phyloP scores from a whole-genome alignment of 2,797 vertebrate genomes.

The Sparus aurata region DNA sequence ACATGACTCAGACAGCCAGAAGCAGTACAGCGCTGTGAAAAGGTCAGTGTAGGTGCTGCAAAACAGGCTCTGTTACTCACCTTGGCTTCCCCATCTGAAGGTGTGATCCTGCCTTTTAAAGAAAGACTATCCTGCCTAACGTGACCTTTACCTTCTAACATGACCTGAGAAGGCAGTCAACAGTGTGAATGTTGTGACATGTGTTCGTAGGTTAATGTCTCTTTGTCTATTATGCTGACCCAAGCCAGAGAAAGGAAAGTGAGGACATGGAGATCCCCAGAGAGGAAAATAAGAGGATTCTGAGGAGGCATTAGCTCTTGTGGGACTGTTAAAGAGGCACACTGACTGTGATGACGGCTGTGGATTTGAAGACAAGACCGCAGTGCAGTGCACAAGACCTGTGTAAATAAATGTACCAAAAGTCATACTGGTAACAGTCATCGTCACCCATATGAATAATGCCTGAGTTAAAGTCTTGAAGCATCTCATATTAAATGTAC shows the following conservation, averaged over 20 bases:
- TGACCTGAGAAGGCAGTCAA: too few relatives aligned
- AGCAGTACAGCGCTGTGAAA: constrained; percentile 28
- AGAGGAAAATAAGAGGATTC: background rate
- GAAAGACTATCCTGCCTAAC: constrained; percentile 13
- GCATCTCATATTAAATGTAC: too few relatives aligned
- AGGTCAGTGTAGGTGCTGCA: constrained; percentile 25
- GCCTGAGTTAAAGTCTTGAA: too few relatives aligned
- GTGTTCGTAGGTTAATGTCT: background rate
- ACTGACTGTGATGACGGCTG: background rate
- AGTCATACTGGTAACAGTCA: too few relatives aligned
- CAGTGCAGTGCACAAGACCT: background rate
- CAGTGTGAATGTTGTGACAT: background rate
- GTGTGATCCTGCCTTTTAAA: constrained; percentile 31
- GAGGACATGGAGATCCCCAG: background rate
- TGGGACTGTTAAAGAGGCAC: background rate
- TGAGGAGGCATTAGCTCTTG: background rate
- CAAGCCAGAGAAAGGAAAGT: background rate
- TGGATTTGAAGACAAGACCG: background rate
- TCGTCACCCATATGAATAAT: too few relatives aligned
- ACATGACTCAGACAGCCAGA: constrained; percentile 30
- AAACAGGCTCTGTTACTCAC: constrained; percentile 26
- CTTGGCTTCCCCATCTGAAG: background rate
- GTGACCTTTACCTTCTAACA: constrained; percentile 32
- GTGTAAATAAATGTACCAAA: background rate
- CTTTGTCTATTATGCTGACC: background rate